These are phyloP conservation scores for Pogonocherus hispidulus DNA, from an alignment of 2,888 invertebrate species.

Conservation along the genomic window DNA sequence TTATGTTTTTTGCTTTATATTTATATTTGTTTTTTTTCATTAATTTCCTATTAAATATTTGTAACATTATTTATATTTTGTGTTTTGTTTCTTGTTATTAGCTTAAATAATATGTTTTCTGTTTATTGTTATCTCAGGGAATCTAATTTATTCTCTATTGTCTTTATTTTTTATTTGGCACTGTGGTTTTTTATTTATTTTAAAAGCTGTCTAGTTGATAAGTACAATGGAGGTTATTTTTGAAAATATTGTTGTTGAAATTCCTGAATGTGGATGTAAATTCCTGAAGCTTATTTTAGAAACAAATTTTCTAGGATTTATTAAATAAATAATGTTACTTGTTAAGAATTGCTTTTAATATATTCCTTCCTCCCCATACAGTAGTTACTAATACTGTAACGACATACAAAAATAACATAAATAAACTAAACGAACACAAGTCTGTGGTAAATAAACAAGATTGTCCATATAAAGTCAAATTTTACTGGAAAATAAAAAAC, in stretches of 20 bases:
- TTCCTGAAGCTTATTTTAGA: slow-evolving; percentile 20
- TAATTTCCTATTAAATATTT: not conserved
- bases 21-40: too few species aligned
- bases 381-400: too few species aligned
- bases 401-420: too few species aligned
- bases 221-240: slow-evolving; percentile 12
- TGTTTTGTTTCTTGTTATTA: not conserved
- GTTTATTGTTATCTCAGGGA: slow-evolving; percentile 24
- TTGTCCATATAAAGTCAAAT: too few species aligned
- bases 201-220: slow-evolving; percentile 18
- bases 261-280: too few species aligned
- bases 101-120: not conserved
- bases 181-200: not conserved
- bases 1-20: too few species aligned
- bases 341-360: slow-evolving; percentile 4
- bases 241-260: slow-evolving; percentile 10
- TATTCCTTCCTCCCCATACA: not conserved
- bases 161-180: not conserved
- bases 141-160: slow-evolving; percentile 8
- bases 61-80: not conserved
- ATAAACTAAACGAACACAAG: too few species aligned
- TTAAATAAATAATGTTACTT: slow-evolving; percentile 30
- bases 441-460: too few species aligned
- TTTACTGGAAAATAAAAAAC: too few species aligned
- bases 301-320: slow-evolving; percentile 23